A percentile compares a stretch with the other conserved stretches of the same genome.
These are phyloP conservation scores for Falco novaeseelandiae DNA, from an alignment of 2,797 vertebrate genomes.

Conservation along the genomic window DNA sequence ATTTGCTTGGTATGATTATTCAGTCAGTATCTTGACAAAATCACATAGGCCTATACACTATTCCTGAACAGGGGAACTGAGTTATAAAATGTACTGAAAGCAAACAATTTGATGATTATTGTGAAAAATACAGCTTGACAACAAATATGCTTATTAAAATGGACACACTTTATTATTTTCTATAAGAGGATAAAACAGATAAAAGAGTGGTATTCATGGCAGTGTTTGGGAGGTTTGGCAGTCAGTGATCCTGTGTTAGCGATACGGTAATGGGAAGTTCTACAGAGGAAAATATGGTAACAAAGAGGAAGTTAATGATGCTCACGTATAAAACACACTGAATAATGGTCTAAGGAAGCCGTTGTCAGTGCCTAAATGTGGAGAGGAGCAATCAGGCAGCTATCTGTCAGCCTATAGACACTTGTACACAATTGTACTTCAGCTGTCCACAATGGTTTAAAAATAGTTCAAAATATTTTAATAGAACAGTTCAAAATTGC, in stretches of 20 bases:
- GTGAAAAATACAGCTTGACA: not conserved
- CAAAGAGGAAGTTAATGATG: not conserved
- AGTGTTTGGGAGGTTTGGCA: not conserved
- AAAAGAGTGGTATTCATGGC: not conserved
- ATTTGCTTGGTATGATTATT: not conserved
- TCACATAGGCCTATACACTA: not conserved
- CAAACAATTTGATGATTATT: not conserved
- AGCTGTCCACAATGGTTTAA: not conserved
- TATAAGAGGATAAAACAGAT: not conserved
- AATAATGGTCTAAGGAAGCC: not conserved
- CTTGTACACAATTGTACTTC: not conserved
- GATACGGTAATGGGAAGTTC: not conserved
- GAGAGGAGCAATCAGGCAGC: not conserved
- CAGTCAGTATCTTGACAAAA: not conserved
- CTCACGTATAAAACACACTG: not conserved
- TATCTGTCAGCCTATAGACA: not conserved
- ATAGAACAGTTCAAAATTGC: not conserved
- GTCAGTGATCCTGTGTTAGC: not conserved
- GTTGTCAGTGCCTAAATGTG: not conserved
- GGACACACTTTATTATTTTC: rapidly evolving
- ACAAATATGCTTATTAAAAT: not conserved
- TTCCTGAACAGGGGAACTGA: not conserved
- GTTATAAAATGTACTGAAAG: not conserved
- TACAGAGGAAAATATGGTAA: not conserved
- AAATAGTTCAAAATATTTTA: not conserved